Conservation (phyloP, 2,888 invertebrate species). For the Glyphotaelius pellucidus region DNA sequence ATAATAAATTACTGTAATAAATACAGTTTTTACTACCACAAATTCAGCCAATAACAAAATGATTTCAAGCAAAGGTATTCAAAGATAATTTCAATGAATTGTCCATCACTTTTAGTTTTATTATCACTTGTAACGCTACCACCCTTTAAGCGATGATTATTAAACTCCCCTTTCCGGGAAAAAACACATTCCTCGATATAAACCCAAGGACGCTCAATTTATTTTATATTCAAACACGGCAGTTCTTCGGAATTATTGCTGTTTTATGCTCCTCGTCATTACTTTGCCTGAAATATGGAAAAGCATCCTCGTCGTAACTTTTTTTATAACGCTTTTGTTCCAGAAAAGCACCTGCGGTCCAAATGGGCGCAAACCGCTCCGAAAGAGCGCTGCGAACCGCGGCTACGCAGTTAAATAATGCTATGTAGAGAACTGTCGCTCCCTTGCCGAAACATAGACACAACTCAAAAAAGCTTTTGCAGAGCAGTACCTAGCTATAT, state of each 20-base stretch:
- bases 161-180: not conserved
- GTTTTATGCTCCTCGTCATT: slow-evolving; percentile 53
- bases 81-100: not conserved
- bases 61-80: not conserved
- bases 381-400: slow-evolving; percentile 8
- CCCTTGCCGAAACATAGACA: not conserved
- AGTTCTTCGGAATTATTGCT: slow-evolving; percentile 46
- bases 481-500: not conserved
- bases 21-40: not conserved
- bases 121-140: slow-evolving; percentile 14
- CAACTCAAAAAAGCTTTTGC: not conserved
- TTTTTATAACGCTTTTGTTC: slow-evolving; percentile 64
- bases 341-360: slow-evolving; percentile 58
- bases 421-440: not conserved
- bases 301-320: slow-evolving; percentile 61
- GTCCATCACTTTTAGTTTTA: slow-evolving; percentile 20
- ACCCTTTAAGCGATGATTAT: slow-evolving; percentile 13
- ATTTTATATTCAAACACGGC: slow-evolving; percentile 54
- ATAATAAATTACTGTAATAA: not conserved
- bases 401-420: not conserved
- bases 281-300: slow-evolving; percentile 54
- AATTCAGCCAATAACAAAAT: not conserved
- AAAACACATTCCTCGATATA: slow-evolving; percentile 8
- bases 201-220: slow-evolving; percentile 57
- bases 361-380: not conserved